These are phyloP conservation scores for Heliconius congener DNA, from an alignment of 1,140 invertebrate genomes.

Conservation along the genomic window DNA sequence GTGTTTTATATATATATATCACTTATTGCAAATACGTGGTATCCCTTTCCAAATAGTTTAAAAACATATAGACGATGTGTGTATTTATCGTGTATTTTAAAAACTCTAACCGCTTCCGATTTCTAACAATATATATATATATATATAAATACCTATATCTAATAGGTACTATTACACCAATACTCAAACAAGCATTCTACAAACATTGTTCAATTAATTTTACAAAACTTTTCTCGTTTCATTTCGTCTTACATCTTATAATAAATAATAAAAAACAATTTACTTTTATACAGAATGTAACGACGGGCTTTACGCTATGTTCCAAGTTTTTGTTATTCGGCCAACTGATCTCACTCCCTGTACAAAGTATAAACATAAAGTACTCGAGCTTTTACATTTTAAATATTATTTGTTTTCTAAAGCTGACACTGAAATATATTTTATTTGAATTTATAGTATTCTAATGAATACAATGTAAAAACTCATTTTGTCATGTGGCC, in stretches of 20 bases:
- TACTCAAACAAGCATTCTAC: not conserved
- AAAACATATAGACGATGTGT: no score
- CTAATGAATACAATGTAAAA: not conserved
- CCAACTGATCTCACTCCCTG: not conserved
- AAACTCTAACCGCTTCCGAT: no score
- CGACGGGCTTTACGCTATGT: not conserved
- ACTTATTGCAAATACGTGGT: no score
- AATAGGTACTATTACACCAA: not conserved
- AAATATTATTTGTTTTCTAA: not conserved
- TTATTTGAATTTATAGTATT: conserved; percentile 4
- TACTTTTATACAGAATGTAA: not conserved
- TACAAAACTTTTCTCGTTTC: not conserved
- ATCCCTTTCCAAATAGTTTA: no score
- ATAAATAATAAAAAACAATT: conserved; percentile 8
- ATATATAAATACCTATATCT: no score
- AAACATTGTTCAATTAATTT: not conserved
- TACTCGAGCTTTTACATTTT: not conserved
- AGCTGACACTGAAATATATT: not conserved
- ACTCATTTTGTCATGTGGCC: not conserved
- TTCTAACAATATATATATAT: no score
- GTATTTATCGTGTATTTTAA: no score
- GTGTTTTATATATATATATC: no score
- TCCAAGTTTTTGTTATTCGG: not conserved
- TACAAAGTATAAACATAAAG: conserved; percentile 7
- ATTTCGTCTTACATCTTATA: not conserved